A percentile compares a stretch with the other conserved stretches of the same genome.
Evolutionary conservation across 2,888 invertebrate genomes (phyloP).

Genomic region (Julus scandinavius): DNA sequence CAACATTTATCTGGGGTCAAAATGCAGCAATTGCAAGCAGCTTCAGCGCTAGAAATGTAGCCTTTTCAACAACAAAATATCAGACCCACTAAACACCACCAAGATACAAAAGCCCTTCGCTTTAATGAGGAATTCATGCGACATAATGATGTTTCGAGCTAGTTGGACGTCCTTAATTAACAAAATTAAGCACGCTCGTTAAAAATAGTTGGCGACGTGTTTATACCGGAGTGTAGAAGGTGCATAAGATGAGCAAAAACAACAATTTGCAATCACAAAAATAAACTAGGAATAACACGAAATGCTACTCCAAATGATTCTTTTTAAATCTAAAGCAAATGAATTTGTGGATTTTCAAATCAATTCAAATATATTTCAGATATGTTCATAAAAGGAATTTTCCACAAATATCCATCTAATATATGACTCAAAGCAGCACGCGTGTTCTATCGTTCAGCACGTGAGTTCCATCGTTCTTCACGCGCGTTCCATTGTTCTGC

Average conservation of each 20-base stretch:
- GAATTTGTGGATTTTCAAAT: too few relatives aligned
- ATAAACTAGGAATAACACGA: too few relatives aligned
- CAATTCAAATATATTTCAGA: too few relatives aligned
- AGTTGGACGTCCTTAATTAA: slow-evolving; percentile 44
- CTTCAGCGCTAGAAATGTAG: background rate
- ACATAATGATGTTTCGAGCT: slow-evolving; percentile 43
- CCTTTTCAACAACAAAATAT: slow-evolving; percentile 1
- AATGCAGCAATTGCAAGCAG: background rate
- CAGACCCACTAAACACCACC: background rate
- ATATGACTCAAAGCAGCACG: too few relatives aligned
- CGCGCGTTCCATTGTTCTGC: too few relatives aligned
- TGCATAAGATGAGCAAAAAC: background rate
- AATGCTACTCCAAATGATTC: too few relatives aligned
- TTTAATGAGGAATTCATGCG: slow-evolving; percentile 46
- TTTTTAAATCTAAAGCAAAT: too few relatives aligned
- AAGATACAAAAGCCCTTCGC: background rate
- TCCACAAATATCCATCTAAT: too few relatives aligned
- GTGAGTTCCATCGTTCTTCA: too few relatives aligned
- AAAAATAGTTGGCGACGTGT: background rate
- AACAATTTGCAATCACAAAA: too few relatives aligned
- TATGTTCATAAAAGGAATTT: too few relatives aligned
- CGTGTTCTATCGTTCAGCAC: too few relatives aligned
- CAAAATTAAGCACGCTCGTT: slow-evolving; percentile 38
- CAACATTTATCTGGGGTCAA: slow-evolving; percentile 37
- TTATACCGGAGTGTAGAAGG: background rate